Evolutionary conservation across 2,113 vertebrate genomes (phyloP).

Genomic region (Pygathrix nemaeus): DNA sequence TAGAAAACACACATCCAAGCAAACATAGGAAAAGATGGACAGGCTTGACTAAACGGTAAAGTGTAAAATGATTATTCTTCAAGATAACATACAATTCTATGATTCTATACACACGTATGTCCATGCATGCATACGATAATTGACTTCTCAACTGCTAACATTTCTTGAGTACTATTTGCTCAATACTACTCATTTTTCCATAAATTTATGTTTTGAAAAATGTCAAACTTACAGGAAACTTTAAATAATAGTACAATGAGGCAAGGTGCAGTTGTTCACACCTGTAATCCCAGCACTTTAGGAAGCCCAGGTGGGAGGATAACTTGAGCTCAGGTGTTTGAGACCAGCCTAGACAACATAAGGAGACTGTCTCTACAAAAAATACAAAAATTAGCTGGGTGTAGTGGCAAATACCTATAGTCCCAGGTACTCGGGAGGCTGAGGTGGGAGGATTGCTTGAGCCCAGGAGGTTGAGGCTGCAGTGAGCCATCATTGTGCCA

Average conservation of each 20-base stretch:
- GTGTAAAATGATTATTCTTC: neutral
- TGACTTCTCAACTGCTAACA: neutral
- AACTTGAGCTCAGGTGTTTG: too few relatives aligned
- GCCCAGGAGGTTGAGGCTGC: too few relatives aligned
- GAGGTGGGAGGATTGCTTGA: too few relatives aligned
- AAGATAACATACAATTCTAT: neutral
- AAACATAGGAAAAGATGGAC: slow-evolving; percentile 19
- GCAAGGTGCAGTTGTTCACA: too few relatives aligned
- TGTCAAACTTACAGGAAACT: slow-evolving; percentile 8
- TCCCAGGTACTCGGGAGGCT: too few relatives aligned
- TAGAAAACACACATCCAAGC: neutral
- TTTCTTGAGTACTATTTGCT: neutral
- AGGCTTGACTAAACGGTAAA: neutral
- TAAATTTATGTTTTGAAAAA: slow-evolving; percentile 37
- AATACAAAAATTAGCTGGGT: too few relatives aligned
- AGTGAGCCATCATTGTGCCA: too few relatives aligned
- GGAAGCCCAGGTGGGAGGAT: too few relatives aligned
- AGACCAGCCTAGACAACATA: too few relatives aligned
- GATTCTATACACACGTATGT: neutral
- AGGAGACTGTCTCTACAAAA: too few relatives aligned
- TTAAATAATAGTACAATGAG: neutral
- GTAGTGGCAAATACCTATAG: too few relatives aligned
- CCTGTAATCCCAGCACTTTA: too few relatives aligned
- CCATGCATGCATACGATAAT: neutral
- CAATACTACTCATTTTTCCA: neutral